Evolutionary conservation across 2,888 invertebrate genomes (phyloP), one percentile per base, ranked within the genome.

Genomic region (Lochmaea crataegi): DNA sequence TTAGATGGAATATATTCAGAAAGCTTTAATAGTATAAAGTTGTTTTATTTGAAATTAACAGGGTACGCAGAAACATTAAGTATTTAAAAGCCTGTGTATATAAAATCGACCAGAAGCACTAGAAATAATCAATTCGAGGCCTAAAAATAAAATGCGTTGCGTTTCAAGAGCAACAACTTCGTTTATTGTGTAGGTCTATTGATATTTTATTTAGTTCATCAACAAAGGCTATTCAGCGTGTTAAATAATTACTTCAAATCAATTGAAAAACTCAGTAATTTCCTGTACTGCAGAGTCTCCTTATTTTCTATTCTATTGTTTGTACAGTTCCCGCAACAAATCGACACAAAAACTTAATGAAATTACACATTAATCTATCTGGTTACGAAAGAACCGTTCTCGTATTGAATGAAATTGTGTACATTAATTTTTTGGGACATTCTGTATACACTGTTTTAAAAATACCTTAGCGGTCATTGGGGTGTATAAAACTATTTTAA

Each of bases 71-170:
- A 61, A 16, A 38, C 61, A 61, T 38, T 41, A 41, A 61, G 61
- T 61, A 41, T 61, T 61, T 61, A 42, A 61, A 61, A 61, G 42
- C 18, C 61, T 14, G 16, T 18, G 61, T 61, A 61, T 38, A 38
- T 18, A 61, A 61, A 61, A 61, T n/a, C 61, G 42, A 61, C 18
- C 42, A 41, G 42, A 61, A 61, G 42, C 61, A 61, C 61, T 42
- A 61, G 61, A 61, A 61, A 61, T 61, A 41, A 61, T 61, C 38
- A 61, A 61, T 61, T 61, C 18, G 61, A 11, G 41, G 42, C 42
- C 61, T 61, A 61, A 61, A 61, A 61, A 61, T 61, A 61, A 61
- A 61, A 12, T 18, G 61, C 42, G 60, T 60, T 60, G 38, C 38
- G 41, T 61, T 61, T 61, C 61, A 61, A 61, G 61, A 61, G 61